phyloP scores from a whole-genome alignment of 1,140 invertebrate species.

The Trachymyrmex cornetzi region DNA sequence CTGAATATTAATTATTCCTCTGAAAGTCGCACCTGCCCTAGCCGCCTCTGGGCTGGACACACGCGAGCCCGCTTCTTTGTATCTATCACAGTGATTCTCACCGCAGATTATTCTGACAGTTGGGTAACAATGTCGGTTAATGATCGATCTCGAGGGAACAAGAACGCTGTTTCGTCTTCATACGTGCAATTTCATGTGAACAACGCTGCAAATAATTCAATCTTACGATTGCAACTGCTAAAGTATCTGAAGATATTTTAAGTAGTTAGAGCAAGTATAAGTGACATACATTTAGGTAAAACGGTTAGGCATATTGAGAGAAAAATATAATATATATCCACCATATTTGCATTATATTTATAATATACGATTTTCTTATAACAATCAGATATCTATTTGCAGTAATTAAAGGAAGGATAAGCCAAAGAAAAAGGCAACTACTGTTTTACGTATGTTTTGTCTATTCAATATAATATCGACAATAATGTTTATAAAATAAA shows the following conservation, averaged over 20 bases:
- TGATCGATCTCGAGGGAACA: slow-evolving; percentile 64
- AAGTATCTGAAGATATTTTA: neutral
- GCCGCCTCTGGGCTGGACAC: slow-evolving; percentile 60
- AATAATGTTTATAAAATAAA: neutral
- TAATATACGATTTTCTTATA: neutral
- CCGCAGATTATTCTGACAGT: slow-evolving; percentile 77
- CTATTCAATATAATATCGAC: neutral
- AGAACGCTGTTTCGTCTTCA: slow-evolving; percentile 33
- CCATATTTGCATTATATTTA: neutral
- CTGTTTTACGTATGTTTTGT: neutral
- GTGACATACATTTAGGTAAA: neutral
- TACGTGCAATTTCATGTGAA: neutral
- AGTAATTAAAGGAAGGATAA: too few relatives aligned
- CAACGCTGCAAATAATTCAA: neutral
- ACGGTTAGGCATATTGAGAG: too few relatives aligned
- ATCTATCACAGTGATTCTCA: slow-evolving; percentile 71
- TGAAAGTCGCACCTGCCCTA: slow-evolving; percentile 71
- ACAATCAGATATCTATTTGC: neutral
- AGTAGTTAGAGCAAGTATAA: neutral
- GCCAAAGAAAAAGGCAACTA: neutral
- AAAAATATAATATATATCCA: neutral
- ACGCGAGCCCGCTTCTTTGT: slow-evolving; percentile 52
- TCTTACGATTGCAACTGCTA: neutral
- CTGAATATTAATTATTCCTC: slow-evolving; percentile 82
- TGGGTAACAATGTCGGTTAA: slow-evolving; percentile 74